Conservation (phyloP, 2,797 vertebrate genomes). For the Microhierax caerulescens region DNA sequence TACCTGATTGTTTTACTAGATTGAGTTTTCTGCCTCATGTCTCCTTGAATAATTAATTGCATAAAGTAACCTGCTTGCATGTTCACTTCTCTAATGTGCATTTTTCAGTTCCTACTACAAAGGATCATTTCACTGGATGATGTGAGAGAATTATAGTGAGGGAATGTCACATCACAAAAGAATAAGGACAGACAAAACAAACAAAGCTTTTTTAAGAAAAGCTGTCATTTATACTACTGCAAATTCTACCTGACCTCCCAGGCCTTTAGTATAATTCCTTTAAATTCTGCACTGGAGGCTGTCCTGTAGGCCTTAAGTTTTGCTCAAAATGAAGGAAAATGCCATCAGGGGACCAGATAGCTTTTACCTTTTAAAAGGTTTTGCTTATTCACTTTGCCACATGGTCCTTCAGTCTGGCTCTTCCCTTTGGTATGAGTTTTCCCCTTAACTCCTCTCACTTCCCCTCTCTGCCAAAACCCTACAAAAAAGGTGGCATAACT, state of each 20-base stretch:
- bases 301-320: background rate
- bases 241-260: background rate
- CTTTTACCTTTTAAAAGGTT: background rate
- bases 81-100: background rate
- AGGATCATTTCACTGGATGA: background rate
- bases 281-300: background rate
- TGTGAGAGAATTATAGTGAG: background rate
- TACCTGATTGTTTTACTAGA: conserved; percentile 39
- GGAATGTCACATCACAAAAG: background rate
- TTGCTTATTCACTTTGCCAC: background rate
- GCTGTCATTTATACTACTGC: background rate
- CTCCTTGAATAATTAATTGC: conserved; percentile 53
- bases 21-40: conserved; percentile 37
- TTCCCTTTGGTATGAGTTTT: background rate
- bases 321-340: background rate
- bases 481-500: too few species aligned
- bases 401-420: background rate
- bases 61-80: background rate
- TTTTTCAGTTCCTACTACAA: conserved; percentile 39
- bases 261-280: background rate
- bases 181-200: background rate
- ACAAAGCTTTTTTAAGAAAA: background rate
- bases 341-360: rapidly evolving
- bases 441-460: background rate
- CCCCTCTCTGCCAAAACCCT: background rate